A percentile compares a stretch with the other conserved stretches of the same genome.
Conservation (phyloP, 2,113 vertebrate genomes). For the Gobio gobio region DNA sequence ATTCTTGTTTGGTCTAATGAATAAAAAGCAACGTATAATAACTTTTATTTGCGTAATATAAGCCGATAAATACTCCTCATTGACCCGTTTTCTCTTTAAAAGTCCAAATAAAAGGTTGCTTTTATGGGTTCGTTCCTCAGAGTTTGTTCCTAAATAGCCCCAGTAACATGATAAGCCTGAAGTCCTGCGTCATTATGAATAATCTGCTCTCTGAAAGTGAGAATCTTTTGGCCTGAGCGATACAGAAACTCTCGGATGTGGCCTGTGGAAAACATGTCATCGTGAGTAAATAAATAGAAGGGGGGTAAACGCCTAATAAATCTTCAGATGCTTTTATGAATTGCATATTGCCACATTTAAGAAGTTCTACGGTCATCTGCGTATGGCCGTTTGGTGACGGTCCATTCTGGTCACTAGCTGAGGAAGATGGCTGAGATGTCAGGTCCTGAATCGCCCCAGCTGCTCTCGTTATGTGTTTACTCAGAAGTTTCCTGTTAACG, state of each 20-base stretch:
- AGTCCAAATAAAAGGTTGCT: not conserved
- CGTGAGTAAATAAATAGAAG: not conserved
- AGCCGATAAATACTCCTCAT: not conserved
- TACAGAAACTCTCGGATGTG: not conserved
- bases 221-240: not conserved
- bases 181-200: not conserved
- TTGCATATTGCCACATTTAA: not conserved
- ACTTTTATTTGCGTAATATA: not conserved
- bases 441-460: not conserved
- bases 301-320: not conserved
- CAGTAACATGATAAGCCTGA: not conserved
- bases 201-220: not conserved
- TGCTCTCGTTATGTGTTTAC: conserved; percentile 19
- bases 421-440: not conserved
- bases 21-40: not conserved
- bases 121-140: not conserved
- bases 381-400: not conserved
- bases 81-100: not conserved
- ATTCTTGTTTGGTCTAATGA: not conserved
- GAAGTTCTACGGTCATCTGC: not conserved
- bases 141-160: not conserved
- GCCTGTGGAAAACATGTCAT: not conserved
- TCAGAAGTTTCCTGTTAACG: conserved; percentile 18
- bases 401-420: not conserved
- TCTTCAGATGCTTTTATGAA: not conserved